Evolutionary conservation across 2,113 vertebrate genomes (phyloP).

Genomic region (Lagopus muta): DNA sequence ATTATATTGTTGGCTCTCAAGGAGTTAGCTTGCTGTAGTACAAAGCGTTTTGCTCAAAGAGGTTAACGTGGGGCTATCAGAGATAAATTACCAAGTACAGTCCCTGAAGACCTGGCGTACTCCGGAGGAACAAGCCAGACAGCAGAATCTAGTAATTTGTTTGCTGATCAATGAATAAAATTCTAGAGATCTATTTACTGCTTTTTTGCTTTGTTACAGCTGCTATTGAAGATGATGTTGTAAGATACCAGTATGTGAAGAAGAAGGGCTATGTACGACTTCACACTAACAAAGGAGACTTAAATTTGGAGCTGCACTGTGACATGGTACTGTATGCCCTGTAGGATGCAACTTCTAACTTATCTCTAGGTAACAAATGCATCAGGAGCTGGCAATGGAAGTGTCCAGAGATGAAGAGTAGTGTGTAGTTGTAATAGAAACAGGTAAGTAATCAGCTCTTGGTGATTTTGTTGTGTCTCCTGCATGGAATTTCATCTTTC

Average conservation of each 20-base stretch:
- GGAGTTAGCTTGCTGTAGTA: slow-evolving; percentile 5
- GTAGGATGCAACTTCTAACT: neutral
- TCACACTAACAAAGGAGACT: slow-evolving; percentile 92
- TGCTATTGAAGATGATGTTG: slow-evolving; percentile 89
- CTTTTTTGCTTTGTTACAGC: slow-evolving; percentile 64
- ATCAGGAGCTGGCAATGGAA: neutral
- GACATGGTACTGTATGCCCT: slow-evolving; percentile 84
- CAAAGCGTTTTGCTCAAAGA: neutral
- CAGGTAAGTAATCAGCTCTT: neutral
- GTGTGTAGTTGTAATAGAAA: neutral
- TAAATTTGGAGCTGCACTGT: slow-evolving; percentile 95
- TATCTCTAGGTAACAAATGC: neutral
- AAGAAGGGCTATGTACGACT: slow-evolving; percentile 96
- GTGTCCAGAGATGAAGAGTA: neutral
- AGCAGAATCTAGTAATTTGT: neutral
- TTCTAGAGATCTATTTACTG: neutral
- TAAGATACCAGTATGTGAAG: slow-evolving; percentile 94
- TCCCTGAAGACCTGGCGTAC: neutral
- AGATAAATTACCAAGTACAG: neutral
- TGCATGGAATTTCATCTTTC: neutral
- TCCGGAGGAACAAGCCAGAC: neutral
- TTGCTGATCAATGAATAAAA: neutral
- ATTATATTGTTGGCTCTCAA: neutral
- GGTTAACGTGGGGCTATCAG: neutral
- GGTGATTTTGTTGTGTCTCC: neutral